phyloP scores from a whole-genome alignment of 2,113 vertebrate genomes.

The Acanthisitta chloris region DNA sequence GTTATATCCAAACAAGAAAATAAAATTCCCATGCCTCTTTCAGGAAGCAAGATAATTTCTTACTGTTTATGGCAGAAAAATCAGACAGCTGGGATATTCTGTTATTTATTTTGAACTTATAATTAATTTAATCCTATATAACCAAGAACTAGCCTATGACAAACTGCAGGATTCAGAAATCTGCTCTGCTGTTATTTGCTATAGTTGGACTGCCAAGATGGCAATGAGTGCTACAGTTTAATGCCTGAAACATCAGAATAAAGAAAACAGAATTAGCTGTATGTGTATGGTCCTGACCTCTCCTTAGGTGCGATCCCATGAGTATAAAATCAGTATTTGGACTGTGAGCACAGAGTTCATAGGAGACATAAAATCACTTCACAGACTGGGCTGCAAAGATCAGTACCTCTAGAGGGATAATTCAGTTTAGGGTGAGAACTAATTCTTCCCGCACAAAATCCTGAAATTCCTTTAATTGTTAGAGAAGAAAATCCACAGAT shows the following conservation, averaged over 20 bases:
- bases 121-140: background rate
- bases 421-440: background rate
- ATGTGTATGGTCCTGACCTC: background rate
- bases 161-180: background rate
- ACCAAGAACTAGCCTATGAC: background rate
- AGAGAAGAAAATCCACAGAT: background rate
- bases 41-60: background rate
- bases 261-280: background rate
- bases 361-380: background rate
- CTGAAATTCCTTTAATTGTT: background rate
- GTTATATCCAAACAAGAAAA: background rate
- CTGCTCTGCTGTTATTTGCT: background rate
- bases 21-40: background rate
- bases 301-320: accelerated
- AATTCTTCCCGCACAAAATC: background rate
- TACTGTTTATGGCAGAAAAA: background rate
- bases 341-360: background rate
- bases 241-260: background rate
- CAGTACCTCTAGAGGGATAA: background rate
- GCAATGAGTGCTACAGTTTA: background rate
- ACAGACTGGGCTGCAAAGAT: background rate
- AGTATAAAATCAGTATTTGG: background rate
- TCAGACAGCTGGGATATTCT: background rate
- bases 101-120: background rate
- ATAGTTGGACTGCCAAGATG: background rate